Conservation (phyloP, 1,140 invertebrate species). For the Pseudoatta argentina region DNA sequence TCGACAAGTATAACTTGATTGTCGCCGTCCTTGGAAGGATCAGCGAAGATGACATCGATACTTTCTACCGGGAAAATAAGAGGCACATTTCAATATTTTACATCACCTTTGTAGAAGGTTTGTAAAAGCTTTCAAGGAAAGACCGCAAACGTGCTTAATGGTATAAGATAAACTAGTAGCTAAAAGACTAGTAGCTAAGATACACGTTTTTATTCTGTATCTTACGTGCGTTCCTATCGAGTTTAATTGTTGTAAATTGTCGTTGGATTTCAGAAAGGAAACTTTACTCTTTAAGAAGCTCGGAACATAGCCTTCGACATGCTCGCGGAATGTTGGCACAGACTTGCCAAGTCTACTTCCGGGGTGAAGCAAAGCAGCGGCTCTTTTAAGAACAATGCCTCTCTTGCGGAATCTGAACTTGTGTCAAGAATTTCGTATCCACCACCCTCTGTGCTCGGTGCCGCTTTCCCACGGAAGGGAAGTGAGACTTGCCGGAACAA, state of each 20-base stretch:
- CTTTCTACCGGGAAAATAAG: neutral
- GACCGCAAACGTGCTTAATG: neutral
- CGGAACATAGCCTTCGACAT: neutral
- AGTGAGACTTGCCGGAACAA: constrained; percentile 44
- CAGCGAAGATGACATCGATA: neutral
- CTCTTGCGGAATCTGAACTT: constrained; percentile 31
- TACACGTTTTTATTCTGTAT: too few relatives aligned
- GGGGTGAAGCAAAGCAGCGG: constrained; percentile 5
- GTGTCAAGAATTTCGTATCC: constrained; percentile 29
- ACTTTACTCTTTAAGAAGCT: neutral
- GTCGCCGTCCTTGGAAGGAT: neutral
- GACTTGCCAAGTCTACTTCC: constrained; percentile 3
- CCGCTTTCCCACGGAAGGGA: constrained; percentile 22
- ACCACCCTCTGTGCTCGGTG: constrained; percentile 4
- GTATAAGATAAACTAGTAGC: neutral
- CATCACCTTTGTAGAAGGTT: neutral
- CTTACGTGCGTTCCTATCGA: neutral
- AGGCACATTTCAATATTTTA: neutral
- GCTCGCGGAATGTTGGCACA: constrained; percentile 32
- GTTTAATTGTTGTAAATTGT: neutral
- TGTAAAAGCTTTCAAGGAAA: neutral
- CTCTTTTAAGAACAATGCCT: constrained; percentile 27
- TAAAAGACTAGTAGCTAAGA: neutral
- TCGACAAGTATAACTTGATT: constrained; percentile 8
- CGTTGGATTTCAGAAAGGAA: neutral